A percentile compares a stretch with the other conserved stretches of the same genome.
These are phyloP conservation scores for Ceratina japonica DNA, from an alignment of 1,140 invertebrate species.

Conservation along the genomic window DNA sequence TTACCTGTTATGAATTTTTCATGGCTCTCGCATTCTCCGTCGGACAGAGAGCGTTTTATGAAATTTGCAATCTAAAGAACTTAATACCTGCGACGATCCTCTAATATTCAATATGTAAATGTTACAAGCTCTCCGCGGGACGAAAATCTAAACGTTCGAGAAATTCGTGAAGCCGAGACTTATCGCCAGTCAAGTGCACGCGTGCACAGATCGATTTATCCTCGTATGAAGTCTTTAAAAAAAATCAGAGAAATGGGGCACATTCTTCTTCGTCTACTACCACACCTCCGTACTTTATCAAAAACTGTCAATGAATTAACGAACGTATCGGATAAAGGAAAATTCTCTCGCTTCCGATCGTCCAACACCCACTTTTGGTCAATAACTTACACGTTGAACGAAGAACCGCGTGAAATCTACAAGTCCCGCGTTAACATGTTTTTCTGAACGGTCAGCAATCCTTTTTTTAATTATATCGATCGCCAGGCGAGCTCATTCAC, in stretches of 20 bases:
- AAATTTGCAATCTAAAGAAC: neutral
- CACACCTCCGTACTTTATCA: no score
- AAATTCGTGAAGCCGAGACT: conserved; percentile 2
- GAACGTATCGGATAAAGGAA: no score
- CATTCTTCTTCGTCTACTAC: no score
- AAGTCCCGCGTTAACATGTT: no score
- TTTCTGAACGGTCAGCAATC: neutral
- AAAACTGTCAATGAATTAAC: no score
- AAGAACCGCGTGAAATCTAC: neutral
- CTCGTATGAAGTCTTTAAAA: neutral
- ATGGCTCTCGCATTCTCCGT: neutral
- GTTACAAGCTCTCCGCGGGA: neutral
- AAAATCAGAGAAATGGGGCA: no score
- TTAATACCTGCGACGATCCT: neutral
- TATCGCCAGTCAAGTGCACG: conserved; percentile 1
- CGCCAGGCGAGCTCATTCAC: neutral
- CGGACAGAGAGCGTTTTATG: neutral
- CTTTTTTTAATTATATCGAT: neutral
- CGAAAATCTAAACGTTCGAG: neutral
- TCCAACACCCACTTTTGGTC: no score
- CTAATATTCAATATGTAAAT: neutral
- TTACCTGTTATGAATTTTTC: neutral
- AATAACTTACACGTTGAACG: neutral
- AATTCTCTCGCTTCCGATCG: no score
- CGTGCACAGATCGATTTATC: conserved; percentile 1